Conservation (phyloP, 1,140 invertebrate genomes). For the Trypoxylus dichotomus region DNA sequence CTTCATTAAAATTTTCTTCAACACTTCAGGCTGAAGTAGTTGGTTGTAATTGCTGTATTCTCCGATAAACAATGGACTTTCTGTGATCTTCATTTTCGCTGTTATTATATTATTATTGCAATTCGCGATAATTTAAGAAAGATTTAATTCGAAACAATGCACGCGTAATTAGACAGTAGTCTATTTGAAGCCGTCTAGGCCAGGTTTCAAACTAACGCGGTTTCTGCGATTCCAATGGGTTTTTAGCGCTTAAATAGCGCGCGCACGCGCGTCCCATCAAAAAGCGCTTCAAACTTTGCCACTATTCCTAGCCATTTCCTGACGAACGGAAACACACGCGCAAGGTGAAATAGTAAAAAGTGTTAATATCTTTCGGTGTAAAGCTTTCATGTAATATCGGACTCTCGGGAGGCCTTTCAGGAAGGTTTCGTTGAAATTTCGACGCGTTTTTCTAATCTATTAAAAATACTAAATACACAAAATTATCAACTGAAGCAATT, state of each 20-base stretch:
- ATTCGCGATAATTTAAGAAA: not conserved
- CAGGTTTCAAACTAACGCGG: not conserved
- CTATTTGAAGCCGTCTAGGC: not conserved
- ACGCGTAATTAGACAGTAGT: not conserved
- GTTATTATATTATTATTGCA: not conserved
- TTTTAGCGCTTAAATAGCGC: not conserved
- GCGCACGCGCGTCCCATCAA: not conserved
- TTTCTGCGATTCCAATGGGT: not conserved
- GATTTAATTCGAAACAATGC: not conserved
- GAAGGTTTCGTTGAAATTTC: too few relatives aligned
- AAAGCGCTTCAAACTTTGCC: not conserved
- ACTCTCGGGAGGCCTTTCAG: too few relatives aligned
- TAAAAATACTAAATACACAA: too few relatives aligned
- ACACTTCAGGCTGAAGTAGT: conserved; percentile 21
- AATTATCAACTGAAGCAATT: too few relatives aligned
- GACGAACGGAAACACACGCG: too few relatives aligned
- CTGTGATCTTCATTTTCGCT: not conserved
- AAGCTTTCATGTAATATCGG: too few relatives aligned
- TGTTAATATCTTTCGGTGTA: too few relatives aligned
- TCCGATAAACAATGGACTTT: not conserved
- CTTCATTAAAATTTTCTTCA: conserved; percentile 27
- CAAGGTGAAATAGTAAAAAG: too few relatives aligned
- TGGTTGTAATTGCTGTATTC: conserved; percentile 16
- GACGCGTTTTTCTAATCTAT: too few relatives aligned
- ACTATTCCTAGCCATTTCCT: too few relatives aligned